Percentiles rank a stretch among this genome's conserved stretches.
Conservation (phyloP, 2,797 vertebrate genomes). For the Chaetophractus vellerosus region DNA sequence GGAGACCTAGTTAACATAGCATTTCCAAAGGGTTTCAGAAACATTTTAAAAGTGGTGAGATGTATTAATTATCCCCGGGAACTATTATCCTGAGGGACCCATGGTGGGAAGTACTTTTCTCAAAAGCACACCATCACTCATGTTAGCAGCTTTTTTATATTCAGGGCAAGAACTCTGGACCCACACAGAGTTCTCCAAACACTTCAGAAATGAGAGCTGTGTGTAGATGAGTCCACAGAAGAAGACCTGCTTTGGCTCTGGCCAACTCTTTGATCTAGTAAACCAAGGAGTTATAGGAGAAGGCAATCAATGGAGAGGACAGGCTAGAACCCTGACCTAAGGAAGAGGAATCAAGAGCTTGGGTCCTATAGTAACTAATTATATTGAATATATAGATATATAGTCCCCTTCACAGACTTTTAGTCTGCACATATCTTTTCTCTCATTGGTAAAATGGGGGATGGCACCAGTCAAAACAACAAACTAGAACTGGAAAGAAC, state of each 20-base stretch:
- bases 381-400: not conserved
- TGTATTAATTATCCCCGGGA: not conserved
- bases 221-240: not conserved
- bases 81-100: not conserved
- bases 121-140: not conserved
- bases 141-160: not conserved
- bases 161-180: not conserved
- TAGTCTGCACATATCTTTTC: not conserved
- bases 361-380: not conserved
- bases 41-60: not conserved
- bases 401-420: not conserved
- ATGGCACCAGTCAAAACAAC: not conserved
- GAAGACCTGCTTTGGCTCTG: not conserved
- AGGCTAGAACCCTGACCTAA: not conserved
- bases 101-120: not conserved
- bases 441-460: not conserved
- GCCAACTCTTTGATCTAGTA: constrained; percentile 32
- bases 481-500: not conserved
- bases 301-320: not conserved
- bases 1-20: not conserved
- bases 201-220: not conserved
- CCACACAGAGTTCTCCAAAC: constrained; percentile 25
- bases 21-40: constrained; percentile 26
- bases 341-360: not conserved
- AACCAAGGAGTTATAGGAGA: not conserved